Evolutionary conservation across 35 echinoderm and acorn worm genomes (phyloP), one percentile per base, ranked within the genome.

Genomic region (Heliocidaris tuberculata): DNA sequence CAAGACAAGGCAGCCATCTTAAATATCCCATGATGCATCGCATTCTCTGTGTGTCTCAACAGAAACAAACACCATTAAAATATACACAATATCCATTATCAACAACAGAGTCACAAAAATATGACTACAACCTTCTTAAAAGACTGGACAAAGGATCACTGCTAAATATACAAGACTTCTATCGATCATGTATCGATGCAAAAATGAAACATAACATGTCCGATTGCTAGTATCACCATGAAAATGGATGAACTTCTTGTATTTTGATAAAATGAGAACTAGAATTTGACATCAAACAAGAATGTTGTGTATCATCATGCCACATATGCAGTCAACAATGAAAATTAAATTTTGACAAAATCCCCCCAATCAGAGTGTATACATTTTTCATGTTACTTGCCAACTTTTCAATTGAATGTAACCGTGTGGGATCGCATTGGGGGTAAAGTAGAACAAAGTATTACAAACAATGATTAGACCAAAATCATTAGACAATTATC

Each of bases 21-120:
- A n/a, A 78, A 78, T 78, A 78, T 78, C 65, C 65, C 65, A 78
- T 78, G 65, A 78, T 78, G 65, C 65, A 78, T 78, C 6, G 65
- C 65, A 19, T 78, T 78, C 65, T 0, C 7, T 7, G 27, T 0
- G 8, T 56, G 52, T 56, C 52, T 56, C 15, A 3, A n/a, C 65
- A 78, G 65, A 78, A 19, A 78, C 21, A n/a, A 17, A 24, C 21
- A 27, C 7, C 27, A 78, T 6, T 78, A 78, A 52, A 52, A 4
- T 70, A 6, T 70, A 24, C 65, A 21, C 7, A 56, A 12, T 56
- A 56, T 56, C 7, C 15, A 56, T 42, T 1, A 15, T n/a, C 4
- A 78, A 78, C 15, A 78, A 21, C 2, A 78, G 6, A n/a, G 15
- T 56, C 52, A 56, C 8, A 7, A 78, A 60, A 27, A n/a, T 78